These are phyloP conservation scores for Odontomachus brunneus DNA, from an alignment of 1,140 invertebrate species.

Conservation along the genomic window DNA sequence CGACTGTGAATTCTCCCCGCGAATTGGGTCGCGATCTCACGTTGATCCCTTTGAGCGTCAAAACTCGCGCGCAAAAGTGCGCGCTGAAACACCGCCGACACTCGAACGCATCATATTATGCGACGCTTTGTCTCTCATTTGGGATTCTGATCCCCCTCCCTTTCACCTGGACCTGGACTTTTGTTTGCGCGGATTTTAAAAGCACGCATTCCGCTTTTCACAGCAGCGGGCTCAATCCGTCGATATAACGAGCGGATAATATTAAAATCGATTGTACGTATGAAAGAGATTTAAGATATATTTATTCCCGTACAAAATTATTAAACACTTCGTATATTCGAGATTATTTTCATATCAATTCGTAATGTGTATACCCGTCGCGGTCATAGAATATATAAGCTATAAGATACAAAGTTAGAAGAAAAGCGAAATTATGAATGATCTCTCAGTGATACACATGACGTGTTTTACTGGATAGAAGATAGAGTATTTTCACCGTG, in stretches of 20 bases:
- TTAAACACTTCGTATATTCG: too few species aligned
- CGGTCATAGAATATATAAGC: too few species aligned
- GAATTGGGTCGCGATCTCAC: conserved; percentile 68
- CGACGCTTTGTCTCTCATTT: conserved; percentile 11
- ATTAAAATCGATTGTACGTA: conserved; percentile 11
- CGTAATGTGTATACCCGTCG: too few species aligned
- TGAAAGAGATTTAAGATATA: too few species aligned
- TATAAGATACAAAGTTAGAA: too few species aligned
- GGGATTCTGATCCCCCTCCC: conserved; percentile 22
- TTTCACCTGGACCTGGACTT: neutral
- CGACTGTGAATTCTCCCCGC: conserved; percentile 31
- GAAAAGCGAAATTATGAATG: too few species aligned
- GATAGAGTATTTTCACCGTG: neutral
- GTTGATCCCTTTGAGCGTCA: conserved; percentile 45
- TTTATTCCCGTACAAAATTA: too few species aligned
- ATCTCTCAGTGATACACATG: too few species aligned
- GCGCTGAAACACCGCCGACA: conserved; percentile 38
- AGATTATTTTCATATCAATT: too few species aligned
- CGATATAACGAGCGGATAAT: neutral
- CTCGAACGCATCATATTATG: conserved; percentile 31
- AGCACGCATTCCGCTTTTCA: neutral
- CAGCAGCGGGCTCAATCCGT: neutral
- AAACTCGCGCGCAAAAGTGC: conserved; percentile 46
- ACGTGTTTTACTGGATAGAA: neutral
- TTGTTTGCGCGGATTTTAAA: conserved; percentile 22